Percentiles rank a stretch among this genome's conserved stretches.
Conservation (phyloP, 2,113 vertebrate genomes). For the Bungarus multicinctus region DNA sequence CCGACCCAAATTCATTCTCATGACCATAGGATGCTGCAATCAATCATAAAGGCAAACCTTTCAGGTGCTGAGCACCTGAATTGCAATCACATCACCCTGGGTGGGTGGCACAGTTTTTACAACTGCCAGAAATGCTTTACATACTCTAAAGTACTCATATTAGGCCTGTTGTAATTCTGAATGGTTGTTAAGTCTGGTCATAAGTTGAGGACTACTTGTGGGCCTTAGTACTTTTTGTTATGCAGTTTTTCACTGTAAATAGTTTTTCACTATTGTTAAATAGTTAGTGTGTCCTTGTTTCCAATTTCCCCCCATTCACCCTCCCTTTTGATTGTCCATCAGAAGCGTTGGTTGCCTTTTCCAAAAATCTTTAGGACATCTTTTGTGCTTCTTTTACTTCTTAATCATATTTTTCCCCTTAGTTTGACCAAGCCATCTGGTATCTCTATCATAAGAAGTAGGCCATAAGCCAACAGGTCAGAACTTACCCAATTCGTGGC, state of each 20-base stretch:
- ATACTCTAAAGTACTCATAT: not conserved
- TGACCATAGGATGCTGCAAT: not conserved
- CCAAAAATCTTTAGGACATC: conserved; percentile 9
- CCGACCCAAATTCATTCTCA: not conserved
- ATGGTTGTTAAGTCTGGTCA: not conserved
- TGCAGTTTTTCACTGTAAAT: not conserved
- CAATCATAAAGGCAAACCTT: not conserved
- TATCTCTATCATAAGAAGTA: conserved; percentile 70
- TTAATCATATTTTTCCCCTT: conserved; percentile 62
- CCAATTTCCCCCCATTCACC: not conserved
- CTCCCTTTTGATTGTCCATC: not conserved
- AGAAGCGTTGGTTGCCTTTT: not conserved
- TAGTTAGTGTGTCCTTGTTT: not conserved
- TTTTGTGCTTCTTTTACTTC: conserved; percentile 42
- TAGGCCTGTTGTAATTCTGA: not conserved
- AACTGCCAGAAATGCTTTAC: not conserved
- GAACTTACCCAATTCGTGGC: conserved; percentile 77
- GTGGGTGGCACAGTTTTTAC: not conserved
- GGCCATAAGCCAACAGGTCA: conserved; percentile 71
- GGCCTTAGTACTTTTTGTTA: not conserved
- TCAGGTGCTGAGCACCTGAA: not conserved
- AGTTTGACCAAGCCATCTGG: conserved; percentile 66
- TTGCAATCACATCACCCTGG: not conserved
- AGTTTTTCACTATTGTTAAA: not conserved
- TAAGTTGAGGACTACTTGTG: not conserved